Evolutionary conservation across 2,797 vertebrate species (phyloP).

Genomic region (Alcedo quadribrachys): DNA sequence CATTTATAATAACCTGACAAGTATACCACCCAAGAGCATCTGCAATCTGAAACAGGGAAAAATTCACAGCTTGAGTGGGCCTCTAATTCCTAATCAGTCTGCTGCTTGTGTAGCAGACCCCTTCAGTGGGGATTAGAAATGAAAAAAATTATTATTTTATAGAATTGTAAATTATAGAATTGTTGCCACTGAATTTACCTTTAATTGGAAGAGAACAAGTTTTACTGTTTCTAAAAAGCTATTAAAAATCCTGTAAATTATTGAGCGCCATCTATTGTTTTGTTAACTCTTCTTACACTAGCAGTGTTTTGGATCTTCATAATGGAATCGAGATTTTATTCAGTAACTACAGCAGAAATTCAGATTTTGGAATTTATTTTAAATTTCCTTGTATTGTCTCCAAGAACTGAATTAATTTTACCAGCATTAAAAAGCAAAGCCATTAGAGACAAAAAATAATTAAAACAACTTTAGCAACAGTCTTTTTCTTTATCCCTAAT

Average conservation of each 20-base stretch:
- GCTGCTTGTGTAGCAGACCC: not conserved
- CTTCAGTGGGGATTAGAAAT: not conserved
- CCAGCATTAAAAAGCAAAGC: not conserved
- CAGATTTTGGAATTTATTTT: not conserved
- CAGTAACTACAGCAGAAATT: not conserved
- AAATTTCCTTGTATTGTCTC: not conserved
- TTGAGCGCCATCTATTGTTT: slow-evolving; percentile 57
- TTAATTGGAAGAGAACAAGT: not conserved
- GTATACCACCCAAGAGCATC: not conserved
- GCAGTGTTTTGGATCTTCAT: not conserved
- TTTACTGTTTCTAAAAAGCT: not conserved
- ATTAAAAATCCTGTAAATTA: not conserved
- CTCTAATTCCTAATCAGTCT: not conserved
- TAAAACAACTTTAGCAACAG: not conserved
- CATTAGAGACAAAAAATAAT: not conserved
- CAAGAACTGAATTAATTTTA: not conserved
- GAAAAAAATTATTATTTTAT: not conserved
- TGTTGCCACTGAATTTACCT: not conserved
- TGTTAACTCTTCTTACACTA: not conserved
- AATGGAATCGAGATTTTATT: not conserved
- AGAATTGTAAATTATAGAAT: not conserved
- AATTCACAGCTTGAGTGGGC: not conserved
- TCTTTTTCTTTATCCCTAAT: not conserved
- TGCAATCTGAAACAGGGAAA: not conserved
- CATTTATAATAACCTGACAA: not conserved